Evolutionary conservation across 2,113 vertebrate species (phyloP).

Genomic region (Rhinopomastus cyanomelas): DNA sequence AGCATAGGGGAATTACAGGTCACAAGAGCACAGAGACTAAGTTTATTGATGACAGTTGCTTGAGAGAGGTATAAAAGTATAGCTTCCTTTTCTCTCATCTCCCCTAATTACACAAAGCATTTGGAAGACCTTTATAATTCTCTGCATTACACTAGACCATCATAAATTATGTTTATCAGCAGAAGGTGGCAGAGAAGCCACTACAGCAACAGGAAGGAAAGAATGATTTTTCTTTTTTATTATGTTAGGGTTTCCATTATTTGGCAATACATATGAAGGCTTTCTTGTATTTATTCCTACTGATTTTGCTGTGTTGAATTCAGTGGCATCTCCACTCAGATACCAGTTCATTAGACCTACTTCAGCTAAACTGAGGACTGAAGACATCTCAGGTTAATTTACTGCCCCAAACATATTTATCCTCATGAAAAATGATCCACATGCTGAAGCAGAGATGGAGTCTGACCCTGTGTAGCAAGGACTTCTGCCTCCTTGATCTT

Average conservation of each 20-base stretch:
- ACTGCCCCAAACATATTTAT: background rate
- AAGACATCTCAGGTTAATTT: background rate
- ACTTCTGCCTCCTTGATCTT: background rate
- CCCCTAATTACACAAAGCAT: background rate
- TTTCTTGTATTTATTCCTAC: background rate
- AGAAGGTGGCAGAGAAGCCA: slow-evolving; percentile 16
- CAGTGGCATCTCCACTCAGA: background rate
- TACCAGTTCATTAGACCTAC: background rate
- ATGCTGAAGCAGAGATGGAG: background rate
- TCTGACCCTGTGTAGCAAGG: background rate
- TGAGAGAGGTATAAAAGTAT: background rate
- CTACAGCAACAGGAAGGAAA: background rate
- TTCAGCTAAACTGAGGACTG: background rate
- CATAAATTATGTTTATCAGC: background rate
- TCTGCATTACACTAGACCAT: background rate
- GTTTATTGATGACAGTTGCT: background rate
- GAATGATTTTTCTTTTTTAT: background rate
- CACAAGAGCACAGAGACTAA: background rate
- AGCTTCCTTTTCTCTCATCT: background rate
- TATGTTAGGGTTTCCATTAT: background rate
- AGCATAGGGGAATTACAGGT: background rate
- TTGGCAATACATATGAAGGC: background rate
- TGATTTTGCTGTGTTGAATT: background rate
- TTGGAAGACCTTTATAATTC: background rate
- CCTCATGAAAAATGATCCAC: background rate